Evolutionary conservation across 2,113 vertebrate species (phyloP).

Genomic region (Varanus salvator): DNA sequence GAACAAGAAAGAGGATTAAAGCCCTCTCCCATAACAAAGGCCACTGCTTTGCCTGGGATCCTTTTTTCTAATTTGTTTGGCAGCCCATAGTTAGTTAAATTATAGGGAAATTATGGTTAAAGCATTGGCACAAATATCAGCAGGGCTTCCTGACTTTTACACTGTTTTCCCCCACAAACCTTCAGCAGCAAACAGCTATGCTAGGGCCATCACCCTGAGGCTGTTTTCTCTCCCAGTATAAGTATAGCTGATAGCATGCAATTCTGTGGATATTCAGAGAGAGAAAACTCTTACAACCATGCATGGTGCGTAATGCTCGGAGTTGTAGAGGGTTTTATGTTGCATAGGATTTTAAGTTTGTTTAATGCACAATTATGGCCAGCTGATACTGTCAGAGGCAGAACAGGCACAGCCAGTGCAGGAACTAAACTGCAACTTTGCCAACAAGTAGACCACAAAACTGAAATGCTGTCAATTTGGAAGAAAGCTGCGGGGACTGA

Average conservation of each 20-base stretch:
- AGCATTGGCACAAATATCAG: slow-evolving; percentile 45
- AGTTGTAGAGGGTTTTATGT: no score
- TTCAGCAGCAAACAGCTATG: slow-evolving; percentile 38
- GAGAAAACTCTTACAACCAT: no score
- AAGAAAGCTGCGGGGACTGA: no score
- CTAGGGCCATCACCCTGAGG: not conserved
- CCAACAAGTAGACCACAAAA: not conserved
- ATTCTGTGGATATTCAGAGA: no score
- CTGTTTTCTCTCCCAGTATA: not conserved
- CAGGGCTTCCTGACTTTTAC: slow-evolving; percentile 38
- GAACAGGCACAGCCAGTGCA: not conserved
- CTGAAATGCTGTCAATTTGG: not conserved
- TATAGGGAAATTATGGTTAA: slow-evolving; percentile 52
- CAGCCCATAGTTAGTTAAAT: slow-evolving; percentile 52
- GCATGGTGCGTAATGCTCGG: no score
- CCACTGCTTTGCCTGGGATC: slow-evolving; percentile 53
- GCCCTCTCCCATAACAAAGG: slow-evolving; percentile 61
- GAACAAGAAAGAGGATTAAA: slow-evolving; percentile 48
- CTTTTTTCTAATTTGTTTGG: slow-evolving; percentile 62
- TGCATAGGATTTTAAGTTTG: not conserved
- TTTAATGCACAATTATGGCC: no score
- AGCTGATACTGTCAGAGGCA: not conserved
- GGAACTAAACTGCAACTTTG: not conserved
- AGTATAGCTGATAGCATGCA: not conserved
- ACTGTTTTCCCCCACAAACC: not conserved